Base-by-base conservation (phyloP, 1,140 invertebrate genomes). In the Drosophila bocki region DNA sequence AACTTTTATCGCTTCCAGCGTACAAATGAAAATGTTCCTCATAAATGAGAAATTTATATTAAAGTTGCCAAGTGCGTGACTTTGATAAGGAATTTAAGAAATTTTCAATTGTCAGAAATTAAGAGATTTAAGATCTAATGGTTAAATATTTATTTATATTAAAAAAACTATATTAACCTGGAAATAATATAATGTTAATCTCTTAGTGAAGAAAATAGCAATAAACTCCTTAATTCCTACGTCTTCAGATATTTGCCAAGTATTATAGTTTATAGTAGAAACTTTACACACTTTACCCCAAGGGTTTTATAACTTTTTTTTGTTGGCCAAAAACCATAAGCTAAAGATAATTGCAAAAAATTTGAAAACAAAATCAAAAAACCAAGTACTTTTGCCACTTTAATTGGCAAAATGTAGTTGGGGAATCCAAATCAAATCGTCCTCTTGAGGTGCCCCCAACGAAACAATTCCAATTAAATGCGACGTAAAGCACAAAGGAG, bases 21-120 rank as follows among this genome's bases (percentile, higher is more conserved):
- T 57, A 60, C 50, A 75, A 84, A 65, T 82, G 60, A 67, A 74
- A 80, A 85, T 72, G 70, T 69, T 64, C 58, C 61, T 71, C 64
- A 83, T 79, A 83, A 84, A 72, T 68, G 72, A 78, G 56, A 82
- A 86, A 81, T 76, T 69, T 59, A 79, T 81, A 71, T 82, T 82
- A 79, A 86, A 86, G 78, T 50, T 78, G 54, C 15, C 22, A 57
- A 51, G 69, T 69, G 71, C 54, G 32, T 48, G 45, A 68, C 39
- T 53, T 6, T 22, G 62, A 59, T 60, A 72, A 15, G n/a, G 7
- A 51, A 63, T 17, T 44, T 45, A 13, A 26, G 1, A 44, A 9
- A 15, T 7, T 12, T 22, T 7, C 0, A 15, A 32, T 15, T 11
- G 19, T 6, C 26, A 29, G 26, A 29, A 29, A 29, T 29, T 29